Base-by-base conservation (phyloP, 2,797 vertebrate genomes). In the Gambelia wislizenii region DNA sequence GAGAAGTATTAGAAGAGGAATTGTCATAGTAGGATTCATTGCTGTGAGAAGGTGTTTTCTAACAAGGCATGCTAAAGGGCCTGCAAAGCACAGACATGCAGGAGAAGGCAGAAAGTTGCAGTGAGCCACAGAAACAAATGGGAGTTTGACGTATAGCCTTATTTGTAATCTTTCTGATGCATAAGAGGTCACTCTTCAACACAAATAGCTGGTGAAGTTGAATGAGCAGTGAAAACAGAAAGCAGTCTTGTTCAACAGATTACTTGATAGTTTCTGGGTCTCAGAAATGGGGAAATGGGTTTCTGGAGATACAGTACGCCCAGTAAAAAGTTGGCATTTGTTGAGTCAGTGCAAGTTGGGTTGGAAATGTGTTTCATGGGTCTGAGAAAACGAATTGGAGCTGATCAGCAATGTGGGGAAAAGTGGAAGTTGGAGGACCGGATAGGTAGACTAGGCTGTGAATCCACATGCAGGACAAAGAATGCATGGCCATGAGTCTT, bases 391-490 rank as follows among this genome's bases (percentile, higher is more conserved):
- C n/a, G 30, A 44, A 56, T 27, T 22, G 88, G 91, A 93, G 75
- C 88, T 90, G 75, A 76, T 88, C 91, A 89, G 85, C 47, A 36
- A 83, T 54, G 75, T 90, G 75, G 83, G 25, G 14, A 69, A 91
- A 77, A 39, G 79, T 54, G 75, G 47, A 74, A 91, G 92, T 84
- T 0, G 4, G 89, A 93, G 86, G 90, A 44, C 72, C 86, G 91
- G 84, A 89, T 78, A 87, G 88, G 82, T 52, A 89, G 90, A 93
- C 79, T 42, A 78, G 91, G 89, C 89, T 94, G 47, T 85, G 89
- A 94, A 92, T 93, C 93, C 6, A 87, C 92, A 90, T 47, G 54
- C 88, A 86, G 88, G 88, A 91, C 90, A 89, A 84, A 89, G 85
- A 90, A 93, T 88, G 86, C 89, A 91, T 67, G 84, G 85, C 89